Base-by-base conservation (phyloP, 2,888 invertebrate species). In the Taenaris catops region DNA sequence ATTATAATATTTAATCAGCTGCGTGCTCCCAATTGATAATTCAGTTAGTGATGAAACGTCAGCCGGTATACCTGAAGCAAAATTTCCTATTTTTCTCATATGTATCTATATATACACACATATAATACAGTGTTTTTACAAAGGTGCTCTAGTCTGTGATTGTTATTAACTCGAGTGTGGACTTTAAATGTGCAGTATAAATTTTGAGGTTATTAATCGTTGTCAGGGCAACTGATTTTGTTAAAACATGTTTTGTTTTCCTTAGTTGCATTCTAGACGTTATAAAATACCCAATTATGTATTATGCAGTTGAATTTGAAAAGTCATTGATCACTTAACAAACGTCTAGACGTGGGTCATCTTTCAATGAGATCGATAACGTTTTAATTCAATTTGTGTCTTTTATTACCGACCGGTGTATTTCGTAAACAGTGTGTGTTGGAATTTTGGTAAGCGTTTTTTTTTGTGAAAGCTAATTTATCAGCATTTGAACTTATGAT, bases 11-110 rank as follows among this genome's bases (percentile, higher is more conserved):
- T 72, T 79, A 65, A 79, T 78, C 84, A 86, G 84, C 83, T 86
- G 84, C 72, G 60, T 71, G 60, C 49, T 67, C 71, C 64, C 71
- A 65, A 72, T 79, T 75, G 75, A 74, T 83, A 83, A 81, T 81
- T 81, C 65, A 80, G 81, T 83, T 75, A 73, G 56, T 51, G 39
- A 57, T 56, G 49, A 46, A 55, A 54, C 63, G 66, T 55, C 68
- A 64, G 64, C 55, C 75, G 72, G 76, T 64, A 58, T 55, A 48
- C 60, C 63, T 64, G 60, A 57, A 62, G 58, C 56, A 51, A 48
- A n/a, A 43, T 54, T 44, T 44, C 42, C 44, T 43, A 36, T 27
- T 43, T 41, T 38, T 19, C 8, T 17, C 6, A 17, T 6, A 17
- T 6, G 16, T 28, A 25, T n/a, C n/a, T n/a, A n/a, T n/a, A n/a